phyloP scores from a whole-genome alignment of 2,888 invertebrate genomes.

The Tribolium freemani region DNA sequence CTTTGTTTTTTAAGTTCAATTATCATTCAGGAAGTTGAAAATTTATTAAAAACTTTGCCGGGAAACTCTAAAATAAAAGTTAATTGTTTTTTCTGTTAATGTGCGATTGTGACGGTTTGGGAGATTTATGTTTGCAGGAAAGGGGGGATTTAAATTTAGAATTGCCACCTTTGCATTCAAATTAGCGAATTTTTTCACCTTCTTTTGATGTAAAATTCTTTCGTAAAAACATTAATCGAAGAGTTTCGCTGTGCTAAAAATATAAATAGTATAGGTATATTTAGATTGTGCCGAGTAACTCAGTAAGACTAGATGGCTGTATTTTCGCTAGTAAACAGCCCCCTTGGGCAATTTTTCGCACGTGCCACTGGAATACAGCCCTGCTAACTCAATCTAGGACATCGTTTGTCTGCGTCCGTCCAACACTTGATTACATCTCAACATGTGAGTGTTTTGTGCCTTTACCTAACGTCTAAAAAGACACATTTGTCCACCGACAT shows the following conservation, averaged over 20 bases:
- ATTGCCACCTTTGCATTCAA: conserved; percentile 3
- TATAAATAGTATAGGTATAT: not conserved
- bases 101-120: not conserved
- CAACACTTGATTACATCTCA: conserved; percentile 42
- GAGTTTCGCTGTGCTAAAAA: not conserved
- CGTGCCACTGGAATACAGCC: conserved; percentile 34
- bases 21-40: not conserved
- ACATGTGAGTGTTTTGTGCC: conserved; percentile 38
- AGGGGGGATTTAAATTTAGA: not conserved
- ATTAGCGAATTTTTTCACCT: conserved; percentile 10
- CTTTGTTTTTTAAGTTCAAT: not conserved
- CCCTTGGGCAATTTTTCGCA: conserved; percentile 37
- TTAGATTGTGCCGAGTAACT: not conserved
- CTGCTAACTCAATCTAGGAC: conserved; percentile 42
- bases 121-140: not conserved
- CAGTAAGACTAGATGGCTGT: conserved; percentile 14
- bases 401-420: conserved; percentile 44
- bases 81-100: not conserved
- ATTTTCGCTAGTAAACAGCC: conserved; percentile 29
- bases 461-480: conserved; percentile 27
- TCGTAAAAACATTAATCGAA: not conserved
- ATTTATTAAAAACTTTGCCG: not conserved
- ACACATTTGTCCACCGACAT: conserved; percentile 25
- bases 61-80: not conserved
- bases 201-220: not conserved